Evolutionary conservation across 2,888 invertebrate species (phyloP), one percentile per base, ranked within the genome.

Genomic region (Lasius fuliginosus): DNA sequence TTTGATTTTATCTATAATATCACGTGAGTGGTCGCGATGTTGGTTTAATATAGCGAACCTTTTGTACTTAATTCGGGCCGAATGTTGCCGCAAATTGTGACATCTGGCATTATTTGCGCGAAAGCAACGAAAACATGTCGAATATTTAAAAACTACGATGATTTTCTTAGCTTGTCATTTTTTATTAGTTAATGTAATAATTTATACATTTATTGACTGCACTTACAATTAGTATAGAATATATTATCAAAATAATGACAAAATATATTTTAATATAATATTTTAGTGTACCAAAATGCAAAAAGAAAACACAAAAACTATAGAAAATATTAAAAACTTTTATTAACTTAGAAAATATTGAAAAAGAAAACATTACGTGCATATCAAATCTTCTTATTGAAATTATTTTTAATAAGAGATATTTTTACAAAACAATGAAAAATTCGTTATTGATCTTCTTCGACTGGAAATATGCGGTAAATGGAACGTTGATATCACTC

Each of bases 31-130:
- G 69, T 12, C 46, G 46, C 53, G 36, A 53, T 40, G 62, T 15
- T 23, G 77, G 6, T 71, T 84, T 42, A 53, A 64, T 53, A 58
- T 71, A 77, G 30, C 5, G 64, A 77, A 56, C 33, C 67, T 49
- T 71, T 84, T 69, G 69, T 42, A 36, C 27, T 53, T 77, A 71
- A 84, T 77, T 84, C 71, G 49, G 56, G 53, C 23, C 71, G 56
- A 83, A 65, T 64, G 65, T 56, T 60, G 18, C 49, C n/a, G 58
- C 30, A 27, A 36, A 69, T 11, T 58, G 18, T 56, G 23, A 33
- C 56, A 40, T 77, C 67, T 56, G 9, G 56, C 18, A 30, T 77
- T 67, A 18, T 60, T 58, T 60, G 9, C 23, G 23, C n/a, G 1
- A 33, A 33, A 6, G 30, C 18, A 11, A 67, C 6, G 33, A 2